These are phyloP conservation scores for Perca schrenkii DNA, from an alignment of 2,113 vertebrate genomes.

Conservation along the genomic window DNA sequence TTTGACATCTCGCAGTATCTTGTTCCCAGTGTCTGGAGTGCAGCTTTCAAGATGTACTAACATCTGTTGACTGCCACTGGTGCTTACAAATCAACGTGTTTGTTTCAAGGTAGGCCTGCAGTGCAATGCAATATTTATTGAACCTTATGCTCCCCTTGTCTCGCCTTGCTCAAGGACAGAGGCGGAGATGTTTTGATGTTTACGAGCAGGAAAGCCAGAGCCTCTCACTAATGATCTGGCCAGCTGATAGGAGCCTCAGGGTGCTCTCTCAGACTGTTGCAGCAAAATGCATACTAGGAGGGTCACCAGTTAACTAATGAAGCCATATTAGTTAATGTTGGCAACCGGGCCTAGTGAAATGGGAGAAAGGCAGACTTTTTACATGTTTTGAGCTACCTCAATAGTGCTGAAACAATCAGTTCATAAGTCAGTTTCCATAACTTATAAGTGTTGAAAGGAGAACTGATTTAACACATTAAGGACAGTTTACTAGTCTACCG, in stretches of 20 bases:
- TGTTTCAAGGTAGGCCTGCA: conserved; percentile 42
- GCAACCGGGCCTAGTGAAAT: too few species aligned
- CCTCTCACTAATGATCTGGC: conserved; percentile 51
- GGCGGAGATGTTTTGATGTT: conserved; percentile 54
- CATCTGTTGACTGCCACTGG: conserved; percentile 37
- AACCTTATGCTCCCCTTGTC: conserved; percentile 59
- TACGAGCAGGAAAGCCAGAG: conserved; percentile 30
- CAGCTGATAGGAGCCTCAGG: conserved; percentile 40
- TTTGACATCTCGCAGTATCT: not conserved
- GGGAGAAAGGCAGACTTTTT: too few species aligned
- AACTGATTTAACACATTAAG: too few species aligned
- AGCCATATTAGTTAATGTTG: not conserved
- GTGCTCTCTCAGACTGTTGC: conserved; percentile 36
- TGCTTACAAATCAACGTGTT: conserved; percentile 3
- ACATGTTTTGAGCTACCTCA: too few species aligned
- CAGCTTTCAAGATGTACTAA: conserved; percentile 25
- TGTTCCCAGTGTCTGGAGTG: conserved; percentile 13
- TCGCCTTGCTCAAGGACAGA: conserved; percentile 56
- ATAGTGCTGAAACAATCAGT: too few species aligned
- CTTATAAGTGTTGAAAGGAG: too few species aligned
- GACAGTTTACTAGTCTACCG: too few species aligned
- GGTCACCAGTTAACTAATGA: conserved; percentile 58
- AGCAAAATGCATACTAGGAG: conserved; percentile 47
- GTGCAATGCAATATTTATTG: conserved; percentile 69
- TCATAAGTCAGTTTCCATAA: too few species aligned